Percentiles rank a stretch among this genome's conserved stretches.
These are phyloP conservation scores for Rhinogobius similis DNA, from an alignment of 2,113 vertebrate genomes.

Conservation along the genomic window DNA sequence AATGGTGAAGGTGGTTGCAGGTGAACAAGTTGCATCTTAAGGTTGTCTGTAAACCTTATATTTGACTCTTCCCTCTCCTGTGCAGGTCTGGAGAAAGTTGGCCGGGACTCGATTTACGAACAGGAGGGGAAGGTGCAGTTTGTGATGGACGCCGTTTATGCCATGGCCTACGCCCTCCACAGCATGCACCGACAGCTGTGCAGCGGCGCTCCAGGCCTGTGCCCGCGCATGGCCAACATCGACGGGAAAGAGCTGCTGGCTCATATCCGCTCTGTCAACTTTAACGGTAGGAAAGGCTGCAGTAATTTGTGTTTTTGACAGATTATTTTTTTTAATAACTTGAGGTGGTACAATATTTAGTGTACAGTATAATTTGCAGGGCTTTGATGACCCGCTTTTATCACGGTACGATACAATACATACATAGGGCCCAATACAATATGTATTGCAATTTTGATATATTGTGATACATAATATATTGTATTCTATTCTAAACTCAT, in stretches of 20 bases:
- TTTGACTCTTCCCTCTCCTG: not conserved
- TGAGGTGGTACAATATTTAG: not conserved
- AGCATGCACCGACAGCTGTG: constrained; percentile 93
- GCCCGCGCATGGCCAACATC: constrained; percentile 87
- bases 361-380: too few species aligned
- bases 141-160: constrained; percentile 94
- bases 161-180: constrained; percentile 94
- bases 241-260: constrained; percentile 92
- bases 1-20: too few species aligned
- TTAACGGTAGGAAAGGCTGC: constrained; percentile 82
- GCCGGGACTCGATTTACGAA: constrained; percentile 91
- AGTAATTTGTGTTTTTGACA: not conserved
- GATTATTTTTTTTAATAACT: not conserved
- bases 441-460: too few species aligned
- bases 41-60: too few species aligned
- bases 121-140: constrained; percentile 99
- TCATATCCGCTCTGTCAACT: constrained; percentile 88
- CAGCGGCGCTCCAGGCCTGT: constrained; percentile 86
- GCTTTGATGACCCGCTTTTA: too few species aligned
- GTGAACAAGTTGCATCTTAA: too few species aligned
- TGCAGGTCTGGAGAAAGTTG: constrained; percentile 91
- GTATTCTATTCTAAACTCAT: too few species aligned
- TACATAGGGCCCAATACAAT: too few species aligned
- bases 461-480: too few species aligned
- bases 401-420: too few species aligned